A percentile compares a stretch with the other conserved stretches of the same genome.
Conservation (phyloP, 2,113 vertebrate species). For the Phylloscopus trochilus region DNA sequence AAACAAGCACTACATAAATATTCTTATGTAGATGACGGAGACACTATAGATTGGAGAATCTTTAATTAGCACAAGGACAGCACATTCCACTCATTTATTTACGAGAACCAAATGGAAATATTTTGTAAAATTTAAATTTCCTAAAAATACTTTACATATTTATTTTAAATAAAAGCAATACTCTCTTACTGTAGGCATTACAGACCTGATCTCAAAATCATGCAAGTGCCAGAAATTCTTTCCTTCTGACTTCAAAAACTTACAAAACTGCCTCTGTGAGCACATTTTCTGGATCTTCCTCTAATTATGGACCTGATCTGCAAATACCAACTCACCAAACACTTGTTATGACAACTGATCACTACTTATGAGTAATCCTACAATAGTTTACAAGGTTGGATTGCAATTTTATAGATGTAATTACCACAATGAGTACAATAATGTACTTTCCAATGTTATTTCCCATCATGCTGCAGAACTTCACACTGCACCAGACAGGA, state of each 20-base stretch:
- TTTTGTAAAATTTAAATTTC: not conserved
- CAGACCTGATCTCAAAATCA: not conserved
- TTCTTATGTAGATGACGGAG: not conserved
- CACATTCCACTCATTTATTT: not conserved
- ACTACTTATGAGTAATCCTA: not conserved
- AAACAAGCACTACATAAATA: not conserved
- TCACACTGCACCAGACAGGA: not conserved
- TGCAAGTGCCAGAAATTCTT: slow-evolving; percentile 14
- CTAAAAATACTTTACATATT: not conserved
- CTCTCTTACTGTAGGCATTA: not conserved
- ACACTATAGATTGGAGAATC: not conserved
- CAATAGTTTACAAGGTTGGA: not conserved
- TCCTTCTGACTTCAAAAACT: slow-evolving; percentile 6
- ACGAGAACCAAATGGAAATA: not conserved
- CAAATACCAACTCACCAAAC: not conserved
- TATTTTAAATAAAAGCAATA: not conserved
- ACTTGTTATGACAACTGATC: not conserved
- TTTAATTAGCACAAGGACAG: not conserved
- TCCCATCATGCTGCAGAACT: not conserved
- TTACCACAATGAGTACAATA: not conserved
- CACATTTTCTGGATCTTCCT: not conserved
- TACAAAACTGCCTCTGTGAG: not conserved
- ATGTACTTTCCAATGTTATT: not conserved
- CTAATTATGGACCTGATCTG: not conserved
- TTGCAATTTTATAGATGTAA: not conserved